A percentile compares a stretch with the other conserved stretches of the same genome.
Conservation (phyloP, 2,797 vertebrate genomes). For the Lophius americanus region DNA sequence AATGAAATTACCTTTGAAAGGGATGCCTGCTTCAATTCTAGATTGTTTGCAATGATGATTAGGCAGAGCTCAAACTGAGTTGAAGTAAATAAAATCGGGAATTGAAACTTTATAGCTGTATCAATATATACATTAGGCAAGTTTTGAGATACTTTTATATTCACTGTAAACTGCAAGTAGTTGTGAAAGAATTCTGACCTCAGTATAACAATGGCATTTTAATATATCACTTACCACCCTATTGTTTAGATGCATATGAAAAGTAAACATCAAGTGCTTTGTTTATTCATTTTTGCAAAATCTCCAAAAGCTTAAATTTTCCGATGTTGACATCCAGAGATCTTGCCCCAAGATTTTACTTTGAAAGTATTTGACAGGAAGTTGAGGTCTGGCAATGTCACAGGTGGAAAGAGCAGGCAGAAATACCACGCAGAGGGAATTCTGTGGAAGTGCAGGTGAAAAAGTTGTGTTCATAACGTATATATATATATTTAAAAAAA, state of each 20-base stretch:
- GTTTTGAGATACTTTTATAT: not conserved
- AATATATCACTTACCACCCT: too few relatives aligned
- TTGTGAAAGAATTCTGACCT: not conserved
- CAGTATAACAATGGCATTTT: not conserved
- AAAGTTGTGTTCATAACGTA: not conserved
- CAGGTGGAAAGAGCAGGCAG: constrained; percentile 3
- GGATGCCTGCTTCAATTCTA: too few relatives aligned
- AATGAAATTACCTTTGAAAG: too few relatives aligned
- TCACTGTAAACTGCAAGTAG: not conserved
- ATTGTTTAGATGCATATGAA: not conserved
- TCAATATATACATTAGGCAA: too few relatives aligned
- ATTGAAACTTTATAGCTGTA: too few relatives aligned
- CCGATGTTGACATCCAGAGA: too few relatives aligned
- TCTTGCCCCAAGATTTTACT: constrained; percentile 28
- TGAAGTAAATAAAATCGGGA: too few relatives aligned
- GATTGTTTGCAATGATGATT: too few relatives aligned
- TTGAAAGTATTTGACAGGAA: constrained; percentile 47
- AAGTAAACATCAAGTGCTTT: not conserved
- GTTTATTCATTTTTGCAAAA: not conserved
- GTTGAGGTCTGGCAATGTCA: not conserved
- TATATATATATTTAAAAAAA: not conserved
- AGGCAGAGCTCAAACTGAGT: too few relatives aligned
- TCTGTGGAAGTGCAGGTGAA: constrained; percentile 42
- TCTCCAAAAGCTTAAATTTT: too few relatives aligned
- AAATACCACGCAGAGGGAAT: constrained; percentile 23